phyloP scores from a whole-genome alignment of 2,888 invertebrate genomes.

The Drosophila buzzatii region DNA sequence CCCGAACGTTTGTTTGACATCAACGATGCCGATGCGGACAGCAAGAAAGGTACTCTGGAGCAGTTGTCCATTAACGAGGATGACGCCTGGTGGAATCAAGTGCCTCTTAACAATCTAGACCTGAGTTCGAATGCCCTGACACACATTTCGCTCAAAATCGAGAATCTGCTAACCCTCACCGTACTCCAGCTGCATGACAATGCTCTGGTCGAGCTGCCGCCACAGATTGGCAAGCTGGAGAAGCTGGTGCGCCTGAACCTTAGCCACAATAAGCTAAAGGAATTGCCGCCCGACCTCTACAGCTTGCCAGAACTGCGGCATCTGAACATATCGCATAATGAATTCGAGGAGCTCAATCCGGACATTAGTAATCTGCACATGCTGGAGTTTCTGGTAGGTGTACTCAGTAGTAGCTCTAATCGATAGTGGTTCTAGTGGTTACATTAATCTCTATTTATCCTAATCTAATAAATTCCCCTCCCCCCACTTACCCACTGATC shows the following conservation, averaged over 20 bases:
- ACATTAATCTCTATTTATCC: background rate
- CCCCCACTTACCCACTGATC: slow-evolving; percentile 23
- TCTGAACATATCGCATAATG: slow-evolving; percentile 91
- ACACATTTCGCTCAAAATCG: slow-evolving; percentile 88
- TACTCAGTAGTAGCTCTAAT: background rate
- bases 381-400: slow-evolving; percentile 90
- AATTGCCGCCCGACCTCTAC: slow-evolving; percentile 89
- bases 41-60: slow-evolving; percentile 86
- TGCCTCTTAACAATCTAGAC: slow-evolving; percentile 91
- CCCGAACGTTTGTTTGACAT: slow-evolving; percentile 91
- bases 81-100: slow-evolving; percentile 94
- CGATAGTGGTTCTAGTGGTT: slow-evolving; percentile 48
- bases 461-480: slow-evolving; percentile 5
- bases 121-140: slow-evolving; percentile 90
- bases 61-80: slow-evolving; percentile 85
- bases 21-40: slow-evolving; percentile 89
- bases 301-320: slow-evolving; percentile 89
- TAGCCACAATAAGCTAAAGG: slow-evolving; percentile 89
- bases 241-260: slow-evolving; percentile 89
- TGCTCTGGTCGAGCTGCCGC: slow-evolving; percentile 89
- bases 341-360: slow-evolving; percentile 88
- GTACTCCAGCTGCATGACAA: slow-evolving; percentile 94
- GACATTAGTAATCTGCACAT: slow-evolving; percentile 92
- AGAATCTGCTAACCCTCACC: slow-evolving; percentile 88
- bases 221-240: slow-evolving; percentile 90